Base-by-base conservation (phyloP, 2,888 invertebrate species). In the Nomada ferruginata region DNA sequence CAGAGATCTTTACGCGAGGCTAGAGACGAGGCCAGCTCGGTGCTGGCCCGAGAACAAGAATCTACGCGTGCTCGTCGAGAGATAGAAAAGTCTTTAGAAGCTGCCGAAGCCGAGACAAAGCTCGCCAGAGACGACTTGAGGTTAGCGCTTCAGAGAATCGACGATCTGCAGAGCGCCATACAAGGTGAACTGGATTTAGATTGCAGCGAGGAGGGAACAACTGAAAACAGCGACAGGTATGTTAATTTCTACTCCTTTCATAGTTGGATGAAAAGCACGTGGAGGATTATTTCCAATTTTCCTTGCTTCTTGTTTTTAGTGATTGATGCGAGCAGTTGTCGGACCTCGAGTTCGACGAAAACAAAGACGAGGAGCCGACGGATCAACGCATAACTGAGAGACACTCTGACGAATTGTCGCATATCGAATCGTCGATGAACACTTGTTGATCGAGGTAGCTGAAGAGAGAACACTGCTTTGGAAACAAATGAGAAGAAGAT, bases 91-190 rank as follows among this genome's bases (percentile, higher is more conserved):
- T 95, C 96, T 60, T 95, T 97, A 69, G 96, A 96, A 79, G 95
- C 96, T 42, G 95, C 97, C 69, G 96, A 97, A 90, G 95, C 96
- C 52, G 96, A 97, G 94, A 95, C 96, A 71, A 94, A 96, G 87
- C 95, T 96, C 85, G 95, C 97, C 60, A 94, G 96, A 91, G 96
- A 96, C 93, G 98, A 99, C 94, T 95, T 99, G 61, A 95, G 98
- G 71, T 94, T 98, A 73, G 98, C 99, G 5, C 95, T 98, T 78
- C 96, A 98, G 85, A 95, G 99, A 81, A 98, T 98, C 88, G 96
- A 98, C 64, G 98, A 98, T 92, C 94, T 99, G 84, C 98, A 98
- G 93, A 97, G 97, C 91, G 98, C 98, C 82, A 97, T 99, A 93
- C 98, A 98, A 87, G 98, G 97, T 0, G 97, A 97, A 90, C 95